A percentile compares a stretch with the other conserved stretches of the same genome.
Evolutionary conservation across 1,140 invertebrate genomes (phyloP).

Genomic region (Cheumatopsyche charites): DNA sequence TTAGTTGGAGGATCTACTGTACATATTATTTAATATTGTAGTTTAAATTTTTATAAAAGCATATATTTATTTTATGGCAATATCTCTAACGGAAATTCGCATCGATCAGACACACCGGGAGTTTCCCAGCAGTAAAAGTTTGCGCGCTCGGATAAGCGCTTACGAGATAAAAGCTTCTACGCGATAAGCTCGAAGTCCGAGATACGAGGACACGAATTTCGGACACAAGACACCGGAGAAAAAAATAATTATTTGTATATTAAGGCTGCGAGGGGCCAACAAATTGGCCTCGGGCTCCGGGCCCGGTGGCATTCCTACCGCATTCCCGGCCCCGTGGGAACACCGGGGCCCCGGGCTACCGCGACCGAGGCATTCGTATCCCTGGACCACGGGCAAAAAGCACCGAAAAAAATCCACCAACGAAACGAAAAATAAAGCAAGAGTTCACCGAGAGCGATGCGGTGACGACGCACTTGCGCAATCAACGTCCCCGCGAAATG

Average conservation of each 20-base stretch:
- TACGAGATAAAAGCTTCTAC: conserved; percentile 15
- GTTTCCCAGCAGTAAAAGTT: conserved; percentile 6
- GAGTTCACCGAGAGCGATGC: background rate
- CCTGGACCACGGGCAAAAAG: conserved; percentile 16
- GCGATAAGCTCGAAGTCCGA: background rate
- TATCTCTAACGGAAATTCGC: too few species aligned
- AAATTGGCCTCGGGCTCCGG: conserved; percentile 41
- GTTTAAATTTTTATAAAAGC: too few species aligned
- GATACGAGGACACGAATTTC: conserved; percentile 5
- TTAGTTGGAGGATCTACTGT: too few species aligned
- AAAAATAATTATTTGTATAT: conserved; percentile 15
- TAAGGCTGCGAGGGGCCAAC: conserved; percentile 35
- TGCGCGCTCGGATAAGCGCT: background rate
- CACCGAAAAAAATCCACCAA: conserved; percentile 6
- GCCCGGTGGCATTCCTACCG: conserved; percentile 41
- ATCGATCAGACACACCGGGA: too few species aligned
- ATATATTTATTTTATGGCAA: too few species aligned
- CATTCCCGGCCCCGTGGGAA: conserved; percentile 44
- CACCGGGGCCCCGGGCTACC: conserved; percentile 8
- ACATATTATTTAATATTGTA: too few species aligned
- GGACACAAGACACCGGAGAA: conserved; percentile 3
- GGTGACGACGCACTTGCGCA: conserved; percentile 4
- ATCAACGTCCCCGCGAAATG: conserved; percentile 6
- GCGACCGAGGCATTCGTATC: conserved; percentile 23
- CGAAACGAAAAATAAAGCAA: background rate